These are phyloP conservation scores for Ligdia adustata DNA, from an alignment of 2,888 invertebrate species.

Conservation along the genomic window DNA sequence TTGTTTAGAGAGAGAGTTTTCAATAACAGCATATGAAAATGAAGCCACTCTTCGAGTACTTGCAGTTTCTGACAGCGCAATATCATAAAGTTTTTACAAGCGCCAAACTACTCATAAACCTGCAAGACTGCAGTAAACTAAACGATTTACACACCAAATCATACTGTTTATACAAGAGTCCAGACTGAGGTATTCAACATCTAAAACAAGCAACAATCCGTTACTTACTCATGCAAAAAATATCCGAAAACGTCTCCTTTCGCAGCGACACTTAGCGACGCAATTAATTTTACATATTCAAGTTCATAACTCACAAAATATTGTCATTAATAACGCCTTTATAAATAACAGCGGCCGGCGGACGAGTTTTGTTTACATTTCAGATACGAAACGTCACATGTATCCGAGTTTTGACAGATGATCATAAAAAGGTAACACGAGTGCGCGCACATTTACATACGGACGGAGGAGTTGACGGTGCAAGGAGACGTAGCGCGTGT, in stretches of 20 bases:
- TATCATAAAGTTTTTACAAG: constrained; percentile 53
- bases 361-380: constrained; percentile 81
- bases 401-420: constrained; percentile 80
- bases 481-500: constrained; percentile 43
- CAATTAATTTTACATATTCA: constrained; percentile 75
- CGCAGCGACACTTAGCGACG: constrained; percentile 60
- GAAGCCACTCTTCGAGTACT: constrained; percentile 6
- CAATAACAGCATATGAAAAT: constrained; percentile 4
- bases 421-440: constrained; percentile 76
- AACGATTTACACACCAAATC: constrained; percentile 46
- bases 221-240: constrained; percentile 77
- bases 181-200: constrained; percentile 47
- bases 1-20: neutral
- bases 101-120: constrained; percentile 51
- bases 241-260: constrained; percentile 66
- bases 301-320: constrained; percentile 77
- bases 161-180: constrained; percentile 53
- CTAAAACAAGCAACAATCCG: constrained; percentile 55
- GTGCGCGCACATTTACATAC: constrained; percentile 75
- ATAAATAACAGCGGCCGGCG: constrained; percentile 54
- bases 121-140: constrained; percentile 47
- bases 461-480: constrained; percentile 49
- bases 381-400: constrained; percentile 80
- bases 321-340: constrained; percentile 69
- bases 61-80: constrained; percentile 39